These are phyloP conservation scores for Habropoda laboriosa DNA, from an alignment of 1,140 invertebrate species.

Conservation along the genomic window DNA sequence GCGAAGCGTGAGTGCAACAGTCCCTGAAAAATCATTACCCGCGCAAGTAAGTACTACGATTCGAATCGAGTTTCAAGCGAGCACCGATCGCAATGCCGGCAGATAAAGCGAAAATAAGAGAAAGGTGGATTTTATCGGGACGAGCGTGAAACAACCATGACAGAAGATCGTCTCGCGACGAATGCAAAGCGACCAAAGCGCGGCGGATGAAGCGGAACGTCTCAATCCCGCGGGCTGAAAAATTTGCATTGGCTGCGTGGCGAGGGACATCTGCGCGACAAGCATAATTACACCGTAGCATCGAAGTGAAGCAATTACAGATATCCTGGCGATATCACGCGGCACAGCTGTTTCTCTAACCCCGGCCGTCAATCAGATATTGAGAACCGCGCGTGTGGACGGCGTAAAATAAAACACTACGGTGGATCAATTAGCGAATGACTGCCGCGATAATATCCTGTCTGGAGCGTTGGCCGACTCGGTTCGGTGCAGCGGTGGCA, in stretches of 20 bases:
- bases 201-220: not conserved
- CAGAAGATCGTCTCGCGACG: not conserved
- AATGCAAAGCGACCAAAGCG: not conserved
- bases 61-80: too few relatives aligned
- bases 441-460: constrained; percentile 78
- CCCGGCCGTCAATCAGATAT: constrained; percentile 44
- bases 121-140: not conserved
- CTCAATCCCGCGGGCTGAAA: not conserved
- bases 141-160: not conserved
- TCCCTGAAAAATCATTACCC: too few relatives aligned
- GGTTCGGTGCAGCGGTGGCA: constrained; percentile 49
- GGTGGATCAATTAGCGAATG: constrained; percentile 80
- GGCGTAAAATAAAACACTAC: constrained; percentile 76
- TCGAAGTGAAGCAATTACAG: constrained; percentile 4
- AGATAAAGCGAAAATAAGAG: too few relatives aligned
- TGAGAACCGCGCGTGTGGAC: constrained; percentile 70
- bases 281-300: constrained; percentile 10
- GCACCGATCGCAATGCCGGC: too few relatives aligned
- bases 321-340: not conserved
- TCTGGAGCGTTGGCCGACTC: constrained; percentile 68
- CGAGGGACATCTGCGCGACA: constrained; percentile 12
- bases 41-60: too few relatives aligned
- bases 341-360: constrained; percentile 14
- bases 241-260: not conserved
- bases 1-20: too few relatives aligned